Evolutionary conservation across 2,888 invertebrate genomes (phyloP), one percentile per base, ranked within the genome.

Genomic region (Busseola fusca): DNA sequence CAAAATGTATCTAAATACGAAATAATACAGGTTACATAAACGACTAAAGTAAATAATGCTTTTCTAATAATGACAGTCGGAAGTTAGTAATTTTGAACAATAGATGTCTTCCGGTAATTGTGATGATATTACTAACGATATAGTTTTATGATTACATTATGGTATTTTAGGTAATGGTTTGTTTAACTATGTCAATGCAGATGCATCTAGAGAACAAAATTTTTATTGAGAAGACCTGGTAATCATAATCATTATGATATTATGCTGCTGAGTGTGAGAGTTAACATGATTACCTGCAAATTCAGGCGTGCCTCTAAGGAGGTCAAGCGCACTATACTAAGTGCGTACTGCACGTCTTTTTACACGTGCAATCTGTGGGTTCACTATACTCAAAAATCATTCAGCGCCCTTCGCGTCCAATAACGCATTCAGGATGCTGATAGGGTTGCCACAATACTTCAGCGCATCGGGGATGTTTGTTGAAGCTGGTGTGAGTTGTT

Each of bases 1-100:
- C 34, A 34, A 34, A 34, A 34, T 34, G 34, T 7, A 34, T 34
- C 5, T 5, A 18, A 18, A n/a, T n/a, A 48, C 9, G 9, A 48
- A n/a, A 3, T 34, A 48, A 9, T 34, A 62, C 10, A 34, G 10
- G 18, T 63, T 63, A 34, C 10, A 48, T 34, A 48, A 63, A 30
- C 16, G n/a, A 34, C 48, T 30, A 57, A 52, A 1, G 3, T 37
- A 52, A 52, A 27, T 40, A 52, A 27, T 48, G 18, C 3, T 56
- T 62, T 56, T 62, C 42, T 72, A 25, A 40, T 62, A 21, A 30
- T 25, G 7, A 40, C 12, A 57, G 21, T 40, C 12, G 72, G 72
- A 72, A 72, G 40, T 63, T 25, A 50, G 2, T 56, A 10, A 48
- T 72, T 69, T 57, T 56, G 16, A 72, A 72, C 56, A 72, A 72